Evolutionary conservation across 2,797 vertebrate species (phyloP).

Genomic region (Vipera latastei): DNA sequence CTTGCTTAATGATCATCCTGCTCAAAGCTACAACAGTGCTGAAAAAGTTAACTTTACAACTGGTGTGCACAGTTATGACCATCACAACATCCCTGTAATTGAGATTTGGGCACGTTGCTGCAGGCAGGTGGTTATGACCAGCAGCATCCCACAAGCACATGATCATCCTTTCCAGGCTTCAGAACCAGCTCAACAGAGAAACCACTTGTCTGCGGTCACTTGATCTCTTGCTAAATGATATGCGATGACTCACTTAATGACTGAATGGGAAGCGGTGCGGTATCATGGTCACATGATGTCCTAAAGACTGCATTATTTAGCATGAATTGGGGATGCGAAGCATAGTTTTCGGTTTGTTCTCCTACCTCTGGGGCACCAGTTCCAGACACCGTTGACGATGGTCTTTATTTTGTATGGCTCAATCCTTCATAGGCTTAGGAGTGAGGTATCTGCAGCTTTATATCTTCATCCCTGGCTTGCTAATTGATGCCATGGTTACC

Average conservation of each 20-base stretch:
- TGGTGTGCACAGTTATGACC: background rate
- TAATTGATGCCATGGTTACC: no score
- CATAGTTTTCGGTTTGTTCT: background rate
- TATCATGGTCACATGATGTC: background rate
- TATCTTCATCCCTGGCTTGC: no score
- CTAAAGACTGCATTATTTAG: background rate
- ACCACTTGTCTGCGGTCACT: background rate
- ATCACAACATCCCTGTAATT: no score
- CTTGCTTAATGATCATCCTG: background rate
- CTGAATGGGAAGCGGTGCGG: background rate
- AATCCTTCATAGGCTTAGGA: background rate
- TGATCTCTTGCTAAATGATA: background rate
- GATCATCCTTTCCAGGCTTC: background rate
- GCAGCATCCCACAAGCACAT: background rate
- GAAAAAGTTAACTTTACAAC: background rate
- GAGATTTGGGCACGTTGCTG: background rate
- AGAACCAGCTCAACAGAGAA: background rate
- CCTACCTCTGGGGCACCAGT: background rate
- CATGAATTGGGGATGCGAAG: background rate
- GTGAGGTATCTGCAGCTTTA: background rate
- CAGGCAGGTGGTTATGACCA: background rate
- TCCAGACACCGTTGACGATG: background rate
- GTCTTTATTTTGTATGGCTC: background rate
- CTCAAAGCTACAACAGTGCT: background rate
- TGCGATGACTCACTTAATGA: background rate